Base-by-base conservation (phyloP, 2,113 vertebrate genomes). In the Ovibos moschatus region DNA sequence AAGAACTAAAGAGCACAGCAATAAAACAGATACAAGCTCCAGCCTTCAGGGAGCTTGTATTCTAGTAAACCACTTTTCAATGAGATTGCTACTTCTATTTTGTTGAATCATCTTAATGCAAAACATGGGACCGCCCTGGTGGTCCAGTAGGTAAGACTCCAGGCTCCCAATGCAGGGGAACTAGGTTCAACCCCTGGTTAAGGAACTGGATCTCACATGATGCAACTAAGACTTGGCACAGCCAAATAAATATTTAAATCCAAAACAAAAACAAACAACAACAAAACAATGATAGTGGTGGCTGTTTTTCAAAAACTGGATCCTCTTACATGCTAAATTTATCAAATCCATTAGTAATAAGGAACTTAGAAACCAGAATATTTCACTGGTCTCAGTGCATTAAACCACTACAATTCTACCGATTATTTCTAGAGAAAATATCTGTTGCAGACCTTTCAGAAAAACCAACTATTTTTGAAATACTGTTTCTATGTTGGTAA, bases 391-490 rank as follows among this genome's bases (percentile, higher is more conserved):
- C 15, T 85, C 43, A 17, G 3, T 17, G 83, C 47, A 94, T 53
- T 67, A 94, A 83, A 62, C 27, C n/a, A 96, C 62, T 76, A 50
- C 4, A 94, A 78, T 62, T 89, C 60, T 74, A 83, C 17, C 5
- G n/a, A 79, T 19, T 74, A 92, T 50, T 92, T 92, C 28, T 47
- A 85, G 47, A 94, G 62, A 94, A 86, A 83, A 16, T 43, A 79
- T 71, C 84, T 87, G 76, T 4, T 86, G 10, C 17, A 84, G 45
- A 76, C 6, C 36, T 78, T 50, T 55, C 36, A 89, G 82, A 97
- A 98, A 71, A 92, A 95, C 83, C 83, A 55, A 47, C 9, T 83
- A 87, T 88, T 96, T 84, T 67, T 95, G 79, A 93, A 96, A 60
- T 76, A 95, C 8, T 85, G 6, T 89, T 96, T 87, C 79, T 85